Conservation (phyloP, 2,888 invertebrate genomes). For the Drosophila histrio region DNA sequence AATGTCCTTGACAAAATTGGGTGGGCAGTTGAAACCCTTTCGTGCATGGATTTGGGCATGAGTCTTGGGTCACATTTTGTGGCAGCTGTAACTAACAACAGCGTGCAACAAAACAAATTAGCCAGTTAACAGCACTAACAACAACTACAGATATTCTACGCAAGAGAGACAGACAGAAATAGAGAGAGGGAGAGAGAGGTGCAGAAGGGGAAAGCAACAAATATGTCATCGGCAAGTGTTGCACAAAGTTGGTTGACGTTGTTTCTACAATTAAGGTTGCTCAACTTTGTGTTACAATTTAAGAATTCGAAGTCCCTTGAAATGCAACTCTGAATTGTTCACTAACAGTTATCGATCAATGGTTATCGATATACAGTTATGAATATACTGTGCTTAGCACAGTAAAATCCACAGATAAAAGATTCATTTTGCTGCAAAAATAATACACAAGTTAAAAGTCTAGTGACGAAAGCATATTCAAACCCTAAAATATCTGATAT, state of each 20-base stretch:
- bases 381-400: no score
- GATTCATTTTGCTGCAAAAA: no score
- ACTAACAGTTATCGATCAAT: neutral
- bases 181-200: neutral
- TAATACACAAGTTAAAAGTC: no score
- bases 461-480: no score
- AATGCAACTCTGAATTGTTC: neutral
- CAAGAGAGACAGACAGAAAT: neutral
- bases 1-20: conserved; percentile 75
- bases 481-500: no score
- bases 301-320: neutral
- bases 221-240: conserved; percentile 45
- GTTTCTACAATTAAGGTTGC: neutral
- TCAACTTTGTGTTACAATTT: neutral
- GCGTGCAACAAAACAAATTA: conserved; percentile 74
- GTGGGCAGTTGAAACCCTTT: conserved; percentile 64
- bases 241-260: conserved; percentile 13
- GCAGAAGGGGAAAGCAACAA: neutral
- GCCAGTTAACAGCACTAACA: conserved; percentile 70
- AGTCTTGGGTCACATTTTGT: conserved; percentile 45
- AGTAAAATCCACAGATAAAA: no score
- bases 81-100: conserved; percentile 78
- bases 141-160: conserved; percentile 13
- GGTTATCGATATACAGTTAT: no score
- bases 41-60: neutral